phyloP scores from a whole-genome alignment of 2,797 vertebrate species.

The Chrysolophus pictus region DNA sequence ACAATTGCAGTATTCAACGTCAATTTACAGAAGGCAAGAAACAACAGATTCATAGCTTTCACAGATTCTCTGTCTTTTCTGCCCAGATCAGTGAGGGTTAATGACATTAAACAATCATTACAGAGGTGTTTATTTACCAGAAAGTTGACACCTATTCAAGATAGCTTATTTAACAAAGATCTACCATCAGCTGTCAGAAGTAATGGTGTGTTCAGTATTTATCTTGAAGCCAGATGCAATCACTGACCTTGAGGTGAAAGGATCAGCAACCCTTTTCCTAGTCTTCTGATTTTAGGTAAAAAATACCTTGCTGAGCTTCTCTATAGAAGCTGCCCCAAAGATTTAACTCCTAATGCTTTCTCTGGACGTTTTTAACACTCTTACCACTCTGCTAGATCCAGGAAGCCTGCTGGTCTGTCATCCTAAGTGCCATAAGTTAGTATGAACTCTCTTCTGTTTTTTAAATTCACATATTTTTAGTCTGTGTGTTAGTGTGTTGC shows the following conservation, averaged over 20 bases:
- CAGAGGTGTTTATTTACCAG: neutral
- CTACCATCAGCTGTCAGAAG: slow-evolving; percentile 26
- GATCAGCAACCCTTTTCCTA: neutral
- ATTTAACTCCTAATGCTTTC: neutral
- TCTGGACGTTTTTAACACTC: neutral
- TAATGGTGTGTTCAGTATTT: slow-evolving; percentile 30
- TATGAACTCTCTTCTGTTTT: neutral
- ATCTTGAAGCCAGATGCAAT: slow-evolving; percentile 26
- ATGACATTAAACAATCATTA: neutral
- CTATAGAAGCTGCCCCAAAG: neutral
- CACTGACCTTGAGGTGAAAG: slow-evolving; percentile 31
- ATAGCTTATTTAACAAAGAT: slow-evolving; percentile 18
- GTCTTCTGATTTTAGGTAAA: neutral
- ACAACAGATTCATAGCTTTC: neutral
- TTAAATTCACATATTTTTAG: neutral
- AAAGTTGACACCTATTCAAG: neutral
- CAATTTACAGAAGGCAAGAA: neutral
- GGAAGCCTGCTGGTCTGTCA: neutral
- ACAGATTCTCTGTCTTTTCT: neutral
- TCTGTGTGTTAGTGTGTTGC: neutral
- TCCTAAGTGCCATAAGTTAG: neutral
- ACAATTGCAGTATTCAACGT: neutral
- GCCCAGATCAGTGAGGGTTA: neutral
- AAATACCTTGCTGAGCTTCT: neutral
- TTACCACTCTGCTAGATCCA: neutral